phyloP scores from a whole-genome alignment of 2,113 vertebrate species.

The Cynoglossus semilaevis region DNA sequence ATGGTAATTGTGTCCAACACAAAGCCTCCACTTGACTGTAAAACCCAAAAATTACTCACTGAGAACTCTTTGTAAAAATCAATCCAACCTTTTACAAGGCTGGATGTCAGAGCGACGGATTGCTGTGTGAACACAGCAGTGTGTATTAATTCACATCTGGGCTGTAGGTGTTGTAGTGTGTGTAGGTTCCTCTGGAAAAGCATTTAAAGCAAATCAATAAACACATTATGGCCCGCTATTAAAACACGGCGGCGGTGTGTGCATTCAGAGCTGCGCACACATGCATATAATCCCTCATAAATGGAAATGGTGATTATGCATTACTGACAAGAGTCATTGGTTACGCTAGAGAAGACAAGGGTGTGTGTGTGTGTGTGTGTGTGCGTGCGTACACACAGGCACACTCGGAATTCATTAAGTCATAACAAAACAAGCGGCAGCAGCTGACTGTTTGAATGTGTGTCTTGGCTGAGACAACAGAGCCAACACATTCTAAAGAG shows the following conservation, averaged over 20 bases:
- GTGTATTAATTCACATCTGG: too few relatives aligned
- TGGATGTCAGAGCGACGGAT: too few relatives aligned
- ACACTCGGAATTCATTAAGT: conserved; percentile 71
- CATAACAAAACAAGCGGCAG: conserved; percentile 68
- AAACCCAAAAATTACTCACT: not conserved
- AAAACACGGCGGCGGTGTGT: conserved; percentile 21
- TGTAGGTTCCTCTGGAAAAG: conserved; percentile 22
- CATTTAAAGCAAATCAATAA: conserved; percentile 57
- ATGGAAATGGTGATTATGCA: conserved; percentile 67
- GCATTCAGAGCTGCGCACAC: conserved; percentile 20
- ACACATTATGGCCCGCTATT: conserved; percentile 44
- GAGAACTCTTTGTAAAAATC: not conserved
- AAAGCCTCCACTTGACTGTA: not conserved
- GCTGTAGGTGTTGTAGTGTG: conserved; percentile 14
- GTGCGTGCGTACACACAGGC: conserved; percentile 14
- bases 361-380: conserved; percentile 25
- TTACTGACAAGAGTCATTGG: conserved; percentile 69
- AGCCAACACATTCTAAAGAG: conserved; percentile 54
- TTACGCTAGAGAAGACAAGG: conserved; percentile 61
- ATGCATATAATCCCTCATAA: conserved; percentile 62
- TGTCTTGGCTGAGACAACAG: conserved; percentile 67
- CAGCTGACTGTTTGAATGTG: conserved; percentile 65
- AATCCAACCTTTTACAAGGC: not conserved
- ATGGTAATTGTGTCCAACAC: not conserved
- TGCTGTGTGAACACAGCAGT: not conserved